phyloP scores from a whole-genome alignment of 2,888 invertebrate genomes.

The Tetramorium bicarinatum region DNA sequence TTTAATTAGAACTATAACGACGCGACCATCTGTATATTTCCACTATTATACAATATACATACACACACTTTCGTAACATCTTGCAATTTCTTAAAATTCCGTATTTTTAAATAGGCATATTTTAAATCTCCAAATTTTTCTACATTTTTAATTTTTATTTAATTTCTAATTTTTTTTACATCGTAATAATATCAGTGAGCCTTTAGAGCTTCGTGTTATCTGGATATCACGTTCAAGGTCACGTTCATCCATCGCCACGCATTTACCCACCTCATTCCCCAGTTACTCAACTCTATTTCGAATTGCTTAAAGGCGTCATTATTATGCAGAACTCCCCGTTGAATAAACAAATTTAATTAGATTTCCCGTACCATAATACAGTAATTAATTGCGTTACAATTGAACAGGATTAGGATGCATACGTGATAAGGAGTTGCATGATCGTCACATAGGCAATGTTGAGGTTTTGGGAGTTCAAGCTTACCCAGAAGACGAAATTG shows the following conservation, averaged over 20 bases:
- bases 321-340: not conserved
- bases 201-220: not conserved
- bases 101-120: not conserved
- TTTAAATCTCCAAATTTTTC: not conserved
- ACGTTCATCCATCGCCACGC: not conserved
- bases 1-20: too few species aligned
- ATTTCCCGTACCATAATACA: not conserved
- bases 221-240: not conserved
- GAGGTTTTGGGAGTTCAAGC: conserved; percentile 79
- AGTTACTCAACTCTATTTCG: not conserved
- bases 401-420: conserved; percentile 53
- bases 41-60: not conserved
- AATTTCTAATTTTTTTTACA: not conserved
- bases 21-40: too few species aligned
- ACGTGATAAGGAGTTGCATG: not conserved
- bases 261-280: not conserved
- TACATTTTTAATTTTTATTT: too few species aligned
- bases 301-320: not conserved
- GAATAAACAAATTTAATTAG: not conserved
- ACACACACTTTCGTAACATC: not conserved
- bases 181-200: not conserved
- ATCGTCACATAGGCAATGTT: not conserved
- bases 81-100: not conserved
- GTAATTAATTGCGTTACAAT: conserved; percentile 73
- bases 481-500: conserved; percentile 94